phyloP scores from a whole-genome alignment of 2,888 invertebrate genomes.

The Acanthoscelides obtectus region DNA sequence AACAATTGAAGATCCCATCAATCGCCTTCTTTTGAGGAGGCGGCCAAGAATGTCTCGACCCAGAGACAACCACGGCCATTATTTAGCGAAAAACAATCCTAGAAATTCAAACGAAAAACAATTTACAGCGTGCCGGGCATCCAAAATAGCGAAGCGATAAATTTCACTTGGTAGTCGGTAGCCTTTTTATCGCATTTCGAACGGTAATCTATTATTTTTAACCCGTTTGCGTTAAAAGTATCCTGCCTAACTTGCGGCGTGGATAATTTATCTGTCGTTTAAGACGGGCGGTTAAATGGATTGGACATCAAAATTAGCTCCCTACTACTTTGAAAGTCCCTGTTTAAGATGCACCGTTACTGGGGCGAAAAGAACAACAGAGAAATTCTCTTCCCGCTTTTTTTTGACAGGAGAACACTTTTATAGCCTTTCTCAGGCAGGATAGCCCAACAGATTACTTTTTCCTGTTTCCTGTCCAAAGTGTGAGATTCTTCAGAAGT shows the following conservation, averaged over 20 bases:
- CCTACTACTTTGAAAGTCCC: no score
- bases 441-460: no score
- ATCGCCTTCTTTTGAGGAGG: not conserved
- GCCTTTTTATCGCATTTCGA: not conserved
- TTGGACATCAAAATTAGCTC: no score
- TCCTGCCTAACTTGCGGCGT: not conserved
- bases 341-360: no score
- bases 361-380: no score
- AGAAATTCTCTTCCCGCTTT: no score
- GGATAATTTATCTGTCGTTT: not conserved
- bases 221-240: not conserved
- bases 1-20: not conserved
- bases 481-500: no score
- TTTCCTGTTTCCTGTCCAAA: no score
- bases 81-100: constrained; percentile 23
- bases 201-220: not conserved
- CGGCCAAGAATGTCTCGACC: constrained; percentile 5
- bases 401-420: no score
- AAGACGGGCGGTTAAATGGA: no score
- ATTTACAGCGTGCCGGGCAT: constrained; percentile 8
- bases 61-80: constrained; percentile 15
- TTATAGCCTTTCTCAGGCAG: no score
- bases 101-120: constrained; percentile 21
- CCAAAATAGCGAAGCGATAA: not conserved
- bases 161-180: not conserved